Evolutionary conservation across 2,113 vertebrate species (phyloP).

Genomic region (Salvator merianae): DNA sequence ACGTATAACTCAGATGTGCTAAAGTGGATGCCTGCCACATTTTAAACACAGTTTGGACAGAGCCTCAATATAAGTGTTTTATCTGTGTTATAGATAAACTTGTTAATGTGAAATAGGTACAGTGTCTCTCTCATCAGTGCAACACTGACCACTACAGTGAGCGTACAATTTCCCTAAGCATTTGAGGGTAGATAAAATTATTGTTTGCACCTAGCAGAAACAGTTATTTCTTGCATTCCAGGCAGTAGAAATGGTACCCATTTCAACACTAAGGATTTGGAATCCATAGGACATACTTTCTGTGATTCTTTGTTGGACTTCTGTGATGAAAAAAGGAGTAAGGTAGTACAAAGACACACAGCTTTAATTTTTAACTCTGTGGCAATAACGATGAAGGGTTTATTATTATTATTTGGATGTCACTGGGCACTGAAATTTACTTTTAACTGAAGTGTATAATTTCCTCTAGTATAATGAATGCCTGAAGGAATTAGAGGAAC

Average conservation of each 20-base stretch:
- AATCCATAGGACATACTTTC: constrained; percentile 76
- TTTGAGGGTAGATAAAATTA: constrained; percentile 2
- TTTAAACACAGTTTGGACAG: too few species aligned
- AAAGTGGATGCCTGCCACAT: too few species aligned
- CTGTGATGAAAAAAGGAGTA: constrained; percentile 68
- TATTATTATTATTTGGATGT: background rate
- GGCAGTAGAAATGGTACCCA: constrained; percentile 71
- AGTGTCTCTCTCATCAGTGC: background rate
- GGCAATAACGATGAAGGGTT: background rate
- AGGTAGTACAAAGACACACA: constrained; percentile 58
- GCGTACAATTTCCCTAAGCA: background rate
- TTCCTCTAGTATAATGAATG: constrained; percentile 66
- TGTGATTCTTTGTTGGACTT: constrained; percentile 75
- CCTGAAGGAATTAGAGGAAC: constrained; percentile 70
- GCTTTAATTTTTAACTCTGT: background rate
- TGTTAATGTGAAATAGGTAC: background rate
- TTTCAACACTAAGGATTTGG: constrained; percentile 72
- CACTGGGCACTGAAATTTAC: constrained; percentile 21
- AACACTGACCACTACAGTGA: background rate
- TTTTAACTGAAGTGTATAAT: constrained; percentile 32
- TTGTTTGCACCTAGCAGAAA: background rate
- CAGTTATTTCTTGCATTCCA: constrained; percentile 50
- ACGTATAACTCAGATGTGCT: too few species aligned
- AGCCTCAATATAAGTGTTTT: background rate
- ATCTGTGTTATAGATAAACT: background rate